phyloP scores from a whole-genome alignment of 64 coral and sea anemone species.

The Porites lutea region DNA sequence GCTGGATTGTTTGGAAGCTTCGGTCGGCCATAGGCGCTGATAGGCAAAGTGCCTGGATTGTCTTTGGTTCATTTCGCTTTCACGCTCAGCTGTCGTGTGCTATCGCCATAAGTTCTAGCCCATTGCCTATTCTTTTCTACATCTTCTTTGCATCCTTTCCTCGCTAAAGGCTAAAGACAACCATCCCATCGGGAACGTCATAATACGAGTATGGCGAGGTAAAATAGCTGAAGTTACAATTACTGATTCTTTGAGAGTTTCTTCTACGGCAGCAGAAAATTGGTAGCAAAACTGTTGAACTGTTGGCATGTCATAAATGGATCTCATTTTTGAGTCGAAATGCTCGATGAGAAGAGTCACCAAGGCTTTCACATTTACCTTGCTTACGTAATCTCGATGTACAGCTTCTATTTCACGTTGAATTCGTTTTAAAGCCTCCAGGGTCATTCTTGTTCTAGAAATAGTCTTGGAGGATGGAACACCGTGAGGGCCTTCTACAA shows the following conservation, averaged over 20 bases:
- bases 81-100: slow-evolving; percentile 19
- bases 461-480: neutral
- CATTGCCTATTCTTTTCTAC: slow-evolving; percentile 20
- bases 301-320: slow-evolving; percentile 3
- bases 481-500: neutral
- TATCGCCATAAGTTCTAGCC: slow-evolving; percentile 34
- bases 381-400: too few species aligned
- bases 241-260: slow-evolving; percentile 22
- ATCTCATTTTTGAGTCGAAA: slow-evolving; percentile 1
- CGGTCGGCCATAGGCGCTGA: slow-evolving; percentile 23
- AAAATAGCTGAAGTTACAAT: slow-evolving; percentile 29
- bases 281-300: neutral
- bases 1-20: slow-evolving; percentile 37
- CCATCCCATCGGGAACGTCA: slow-evolving; percentile 19
- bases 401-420: too few species aligned
- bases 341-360: too few species aligned
- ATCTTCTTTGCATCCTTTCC: slow-evolving; percentile 43
- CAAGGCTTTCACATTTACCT: too few species aligned
- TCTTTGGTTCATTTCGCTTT: slow-evolving; percentile 45
- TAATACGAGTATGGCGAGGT: slow-evolving; percentile 20
- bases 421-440: too few species aligned
- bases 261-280: slow-evolving; percentile 4
- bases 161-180: neutral
- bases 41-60: slow-evolving; percentile 33
- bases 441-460: neutral